Percentiles rank a stretch among this genome's conserved stretches.
These are phyloP conservation scores for Accipiter cooperii DNA, from an alignment of 2,113 vertebrate species.

Conservation along the genomic window DNA sequence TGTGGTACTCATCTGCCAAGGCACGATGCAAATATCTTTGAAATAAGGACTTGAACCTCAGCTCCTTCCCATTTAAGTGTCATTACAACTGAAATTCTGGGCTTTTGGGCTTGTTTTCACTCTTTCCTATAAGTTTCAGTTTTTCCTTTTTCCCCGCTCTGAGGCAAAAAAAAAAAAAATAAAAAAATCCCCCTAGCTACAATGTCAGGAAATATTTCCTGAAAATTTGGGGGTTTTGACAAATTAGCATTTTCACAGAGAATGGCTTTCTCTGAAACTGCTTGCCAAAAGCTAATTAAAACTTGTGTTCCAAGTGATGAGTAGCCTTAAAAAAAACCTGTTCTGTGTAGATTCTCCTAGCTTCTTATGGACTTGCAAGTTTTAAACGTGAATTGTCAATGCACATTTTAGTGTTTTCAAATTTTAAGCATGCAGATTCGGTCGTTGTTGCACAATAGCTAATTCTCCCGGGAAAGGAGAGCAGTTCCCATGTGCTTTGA, in stretches of 20 bases:
- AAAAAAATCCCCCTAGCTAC: neutral
- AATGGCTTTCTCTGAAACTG: neutral
- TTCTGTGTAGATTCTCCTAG: neutral
- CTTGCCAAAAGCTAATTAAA: slow-evolving; percentile 34
- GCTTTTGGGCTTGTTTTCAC: neutral
- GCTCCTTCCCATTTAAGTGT: neutral
- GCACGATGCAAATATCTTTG: neutral
- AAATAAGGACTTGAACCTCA: neutral
- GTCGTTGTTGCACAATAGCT: neutral
- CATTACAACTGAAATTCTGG: neutral
- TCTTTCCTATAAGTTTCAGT: neutral
- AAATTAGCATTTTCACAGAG: neutral
- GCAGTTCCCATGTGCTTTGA: slow-evolving; percentile 24
- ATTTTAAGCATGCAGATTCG: neutral
- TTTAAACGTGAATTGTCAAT: neutral
- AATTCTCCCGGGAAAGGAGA: neutral
- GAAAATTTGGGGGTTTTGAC: neutral
- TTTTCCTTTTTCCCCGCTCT: neutral
- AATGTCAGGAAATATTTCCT: neutral
- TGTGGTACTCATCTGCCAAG: neutral
- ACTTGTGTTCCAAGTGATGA: neutral
- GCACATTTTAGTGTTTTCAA: neutral
- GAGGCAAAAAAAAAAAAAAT: neutral
- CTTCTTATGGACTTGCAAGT: neutral
- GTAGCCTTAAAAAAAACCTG: neutral